Percentiles rank a stretch among this genome's conserved stretches.
These are phyloP conservation scores for Drosophila biarmipes DNA, from an alignment of 1,140 invertebrate genomes.

Conservation along the genomic window DNA sequence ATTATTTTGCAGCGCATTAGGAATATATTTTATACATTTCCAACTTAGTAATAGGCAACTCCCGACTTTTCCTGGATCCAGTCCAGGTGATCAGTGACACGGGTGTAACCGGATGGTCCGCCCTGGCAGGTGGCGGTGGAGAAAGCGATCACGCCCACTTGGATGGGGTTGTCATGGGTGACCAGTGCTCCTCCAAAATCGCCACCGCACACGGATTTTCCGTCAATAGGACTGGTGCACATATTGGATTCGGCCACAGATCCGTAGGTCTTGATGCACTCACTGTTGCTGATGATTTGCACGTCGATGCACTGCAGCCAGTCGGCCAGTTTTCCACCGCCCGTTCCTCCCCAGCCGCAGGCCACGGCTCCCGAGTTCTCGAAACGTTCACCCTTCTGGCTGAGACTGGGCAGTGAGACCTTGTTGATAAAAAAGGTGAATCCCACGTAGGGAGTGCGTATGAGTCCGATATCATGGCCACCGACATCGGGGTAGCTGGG, in stretches of 20 bases:
- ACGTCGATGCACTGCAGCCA: constrained; percentile 41
- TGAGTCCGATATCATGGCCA: constrained; percentile 60
- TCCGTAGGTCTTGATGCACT: constrained; percentile 11
- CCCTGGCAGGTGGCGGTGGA: constrained; percentile 3
- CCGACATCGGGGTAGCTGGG: constrained; percentile 5
- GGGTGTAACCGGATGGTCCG: constrained; percentile 27
- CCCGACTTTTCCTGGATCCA: constrained; percentile 43
- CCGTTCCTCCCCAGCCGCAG: constrained; percentile 58
- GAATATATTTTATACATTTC: background rate
- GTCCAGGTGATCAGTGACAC: constrained; percentile 37
- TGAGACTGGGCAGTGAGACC: constrained; percentile 30
- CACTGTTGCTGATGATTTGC: constrained; percentile 25
- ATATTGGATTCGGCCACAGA: constrained; percentile 17
- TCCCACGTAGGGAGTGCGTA: constrained; percentile 52
- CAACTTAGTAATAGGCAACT: constrained; percentile 36
- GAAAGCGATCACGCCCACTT: constrained; percentile 35
- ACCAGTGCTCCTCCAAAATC: constrained; percentile 46
- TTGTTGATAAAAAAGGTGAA: constrained; percentile 38
- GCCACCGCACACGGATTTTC: constrained; percentile 21
- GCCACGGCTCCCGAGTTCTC: constrained; percentile 39
- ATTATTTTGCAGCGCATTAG: background rate
- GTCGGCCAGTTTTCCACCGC: constrained; percentile 20
- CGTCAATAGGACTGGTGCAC: constrained; percentile 17
- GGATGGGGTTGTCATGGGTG: constrained; percentile 30
- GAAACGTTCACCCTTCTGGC: constrained; percentile 26